These are phyloP conservation scores for Melieria picta DNA, from an alignment of 2,888 invertebrate genomes.

Conservation along the genomic window DNA sequence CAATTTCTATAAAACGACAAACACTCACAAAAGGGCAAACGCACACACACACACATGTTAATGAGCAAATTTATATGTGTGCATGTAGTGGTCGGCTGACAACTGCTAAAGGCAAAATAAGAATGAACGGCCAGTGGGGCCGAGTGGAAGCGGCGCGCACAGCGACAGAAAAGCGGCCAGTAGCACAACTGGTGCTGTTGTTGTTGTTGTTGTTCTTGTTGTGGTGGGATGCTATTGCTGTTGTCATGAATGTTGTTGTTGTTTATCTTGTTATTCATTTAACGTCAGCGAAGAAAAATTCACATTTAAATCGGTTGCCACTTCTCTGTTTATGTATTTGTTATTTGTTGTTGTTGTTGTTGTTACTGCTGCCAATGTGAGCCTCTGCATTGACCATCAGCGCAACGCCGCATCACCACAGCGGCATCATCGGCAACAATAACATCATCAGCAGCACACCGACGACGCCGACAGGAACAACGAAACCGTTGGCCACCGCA, in stretches of 20 bases:
- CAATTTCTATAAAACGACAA: constrained; percentile 1
- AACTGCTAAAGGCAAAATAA: neutral
- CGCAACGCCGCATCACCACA: constrained; percentile 19
- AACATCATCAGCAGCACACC: neutral
- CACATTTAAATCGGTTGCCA: neutral
- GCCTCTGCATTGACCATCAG: constrained; percentile 42
- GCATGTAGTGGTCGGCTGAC: neutral
- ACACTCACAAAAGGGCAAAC: neutral
- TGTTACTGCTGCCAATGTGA: constrained; percentile 12
- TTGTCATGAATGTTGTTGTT: neutral
- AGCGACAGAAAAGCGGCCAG: too few species aligned
- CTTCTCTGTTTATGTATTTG: neutral
- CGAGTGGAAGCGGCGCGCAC: neutral
- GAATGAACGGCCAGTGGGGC: neutral
- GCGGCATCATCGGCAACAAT: constrained; percentile 6
- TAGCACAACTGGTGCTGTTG: too few species aligned
- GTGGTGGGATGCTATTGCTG: constrained; percentile 7
- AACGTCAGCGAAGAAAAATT: constrained; percentile 11
- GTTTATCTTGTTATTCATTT: constrained; percentile 7
- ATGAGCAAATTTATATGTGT: neutral
- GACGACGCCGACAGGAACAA: neutral
- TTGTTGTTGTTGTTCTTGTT: neutral
- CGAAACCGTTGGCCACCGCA: too few species aligned
- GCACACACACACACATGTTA: neutral
- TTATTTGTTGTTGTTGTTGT: neutral